Base-by-base conservation (phyloP, 2,113 vertebrate species). In the Strix aluco region DNA sequence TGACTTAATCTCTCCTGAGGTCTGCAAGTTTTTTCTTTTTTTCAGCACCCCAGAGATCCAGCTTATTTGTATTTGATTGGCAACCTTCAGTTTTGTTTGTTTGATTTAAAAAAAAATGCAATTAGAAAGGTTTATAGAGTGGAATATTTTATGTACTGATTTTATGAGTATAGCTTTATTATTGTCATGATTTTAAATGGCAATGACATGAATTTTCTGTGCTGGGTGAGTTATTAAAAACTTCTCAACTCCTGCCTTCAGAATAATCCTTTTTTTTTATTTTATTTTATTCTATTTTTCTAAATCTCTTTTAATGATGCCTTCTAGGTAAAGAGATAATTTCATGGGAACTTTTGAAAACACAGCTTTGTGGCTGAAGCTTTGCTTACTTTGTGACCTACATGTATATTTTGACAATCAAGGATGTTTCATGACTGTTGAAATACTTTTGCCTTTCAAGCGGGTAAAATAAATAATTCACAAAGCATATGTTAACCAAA, bases 321-420 rank as follows among this genome's bases (percentile, higher is more conserved):
- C 96, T 96, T 87, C 83, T 88, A 95, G 92, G 92, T 90, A 95
- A 85, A 88, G n/a, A 88, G 81, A 65, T 93, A 72, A 97, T 96
- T 94, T 90, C n/a, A 66, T 83, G 42, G 25, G 12, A 92, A 61
- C 77, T 94, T 94, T 34, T 84, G n/a, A 91, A 95, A 87, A 90
- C 34, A 84, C 5, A 63, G 26, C 20, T 95, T 94, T 92, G 36
- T 70, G 46, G 10, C 38, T 70, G 82, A 85, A 66, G 23, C 51
- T 91, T 88, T 88, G 23, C 38, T 86, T 69, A 11, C 26, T 75
- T 66, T 92, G 80, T 82, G 81, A 84, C 61, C 54, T 79, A 88
- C 74, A 62, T 80, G 21, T 82, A 51, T 86, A 69, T 87, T 94
- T 94, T 92, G 57, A 66, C 67, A 92, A 62, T 80, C 63, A 51